Conservation (phyloP, 2,888 invertebrate genomes). For the Sisyra terminalis region DNA sequence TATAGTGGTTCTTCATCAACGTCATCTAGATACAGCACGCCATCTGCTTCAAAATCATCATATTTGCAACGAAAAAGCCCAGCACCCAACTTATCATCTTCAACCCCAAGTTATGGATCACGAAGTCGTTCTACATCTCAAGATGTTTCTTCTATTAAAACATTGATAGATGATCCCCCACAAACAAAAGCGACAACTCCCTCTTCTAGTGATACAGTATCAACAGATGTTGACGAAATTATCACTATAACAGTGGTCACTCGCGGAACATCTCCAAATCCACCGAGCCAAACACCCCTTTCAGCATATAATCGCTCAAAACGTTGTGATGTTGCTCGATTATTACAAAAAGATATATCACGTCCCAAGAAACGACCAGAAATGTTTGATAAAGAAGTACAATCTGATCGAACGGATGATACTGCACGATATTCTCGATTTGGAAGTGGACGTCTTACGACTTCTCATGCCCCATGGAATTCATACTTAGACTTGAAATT, state of each 20-base stretch:
- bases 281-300: slow-evolving; percentile 46
- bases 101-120: not conserved
- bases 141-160: not conserved
- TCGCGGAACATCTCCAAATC: slow-evolving; percentile 63
- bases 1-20: not conserved
- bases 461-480: slow-evolving; percentile 42
- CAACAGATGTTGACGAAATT: slow-evolving; percentile 17
- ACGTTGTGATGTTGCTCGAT: slow-evolving; percentile 55
- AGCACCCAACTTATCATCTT: not conserved
- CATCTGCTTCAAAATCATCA: not conserved
- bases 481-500: slow-evolving; percentile 37
- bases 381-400: slow-evolving; percentile 53
- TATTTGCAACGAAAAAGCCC: not conserved
- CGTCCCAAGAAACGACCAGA: slow-evolving; percentile 36
- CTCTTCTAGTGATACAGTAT: not conserved
- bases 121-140: not conserved
- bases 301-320: slow-evolving; percentile 42
- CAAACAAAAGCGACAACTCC: not conserved
- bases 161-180: not conserved
- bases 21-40: not conserved
- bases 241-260: slow-evolving; percentile 47
- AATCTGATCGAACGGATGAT: slow-evolving; percentile 56
- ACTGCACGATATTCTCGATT: slow-evolving; percentile 47
- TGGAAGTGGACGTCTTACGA: slow-evolving; percentile 34
- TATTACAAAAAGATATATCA: slow-evolving; percentile 50